A percentile compares a stretch with the other conserved stretches of the same genome.
Evolutionary conservation across 1,140 invertebrate species (phyloP).

Genomic region (Drosophila lini): DNA sequence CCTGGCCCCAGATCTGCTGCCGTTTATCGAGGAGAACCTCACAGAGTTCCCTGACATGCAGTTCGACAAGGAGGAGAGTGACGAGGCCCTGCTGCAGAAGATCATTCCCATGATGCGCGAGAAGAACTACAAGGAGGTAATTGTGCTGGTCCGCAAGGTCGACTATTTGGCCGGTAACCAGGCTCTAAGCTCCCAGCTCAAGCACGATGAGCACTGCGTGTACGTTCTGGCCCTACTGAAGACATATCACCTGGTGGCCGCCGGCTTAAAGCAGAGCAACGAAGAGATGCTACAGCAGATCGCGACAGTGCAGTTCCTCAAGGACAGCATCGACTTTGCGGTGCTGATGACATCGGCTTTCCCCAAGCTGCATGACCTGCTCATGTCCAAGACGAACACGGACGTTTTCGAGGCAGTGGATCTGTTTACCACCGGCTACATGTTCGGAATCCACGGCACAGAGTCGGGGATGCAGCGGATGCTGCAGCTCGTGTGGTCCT

Average conservation of each 20-base stretch:
- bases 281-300: constrained; percentile 85
- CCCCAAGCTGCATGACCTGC: constrained; percentile 89
- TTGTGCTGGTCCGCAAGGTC: constrained; percentile 66
- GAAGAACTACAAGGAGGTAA: constrained; percentile 71
- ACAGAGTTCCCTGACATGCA: constrained; percentile 58
- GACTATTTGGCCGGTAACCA: constrained; percentile 71
- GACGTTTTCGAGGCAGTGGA: constrained; percentile 94
- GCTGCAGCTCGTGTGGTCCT: constrained; percentile 90
- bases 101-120: constrained; percentile 58
- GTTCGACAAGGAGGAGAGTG: constrained; percentile 75
- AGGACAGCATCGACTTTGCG: constrained; percentile 89
- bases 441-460: constrained; percentile 91
- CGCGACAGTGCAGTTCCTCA: constrained; percentile 86
- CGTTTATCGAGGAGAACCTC: constrained; percentile 83
- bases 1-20: constrained; percentile 80
- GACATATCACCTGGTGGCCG: constrained; percentile 68
- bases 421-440: constrained; percentile 92
- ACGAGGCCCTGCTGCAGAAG: constrained; percentile 60
- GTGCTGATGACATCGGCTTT: constrained; percentile 88
- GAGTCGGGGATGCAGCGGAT: constrained; percentile 90
- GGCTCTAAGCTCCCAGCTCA: constrained; percentile 47
- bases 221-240: constrained; percentile 71
- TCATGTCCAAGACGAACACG: constrained; percentile 90
- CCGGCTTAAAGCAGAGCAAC: constrained; percentile 63
- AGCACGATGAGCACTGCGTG: constrained; percentile 66